A percentile compares a stretch with the other conserved stretches of the same genome.
These are phyloP conservation scores for Porites australiensis DNA, from an alignment of 64 coral and sea anemone genomes.

Conservation along the genomic window DNA sequence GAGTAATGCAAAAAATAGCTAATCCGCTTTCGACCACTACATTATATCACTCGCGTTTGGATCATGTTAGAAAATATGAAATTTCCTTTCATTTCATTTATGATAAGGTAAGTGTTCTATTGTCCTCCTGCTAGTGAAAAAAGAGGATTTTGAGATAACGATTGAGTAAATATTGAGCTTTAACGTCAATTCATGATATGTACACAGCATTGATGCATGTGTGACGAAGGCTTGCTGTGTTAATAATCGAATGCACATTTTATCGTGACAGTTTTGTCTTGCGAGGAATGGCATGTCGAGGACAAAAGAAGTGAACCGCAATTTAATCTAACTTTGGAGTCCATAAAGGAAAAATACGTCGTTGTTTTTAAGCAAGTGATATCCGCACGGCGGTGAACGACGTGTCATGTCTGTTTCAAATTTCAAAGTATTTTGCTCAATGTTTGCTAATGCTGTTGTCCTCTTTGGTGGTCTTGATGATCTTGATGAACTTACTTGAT, in stretches of 20 bases:
- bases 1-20: too few species aligned
- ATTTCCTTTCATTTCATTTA: background rate
- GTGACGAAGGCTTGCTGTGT: constrained; percentile 13
- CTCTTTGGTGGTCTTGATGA: background rate
- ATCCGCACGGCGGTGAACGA: background rate
- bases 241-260: constrained; percentile 46
- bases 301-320: background rate
- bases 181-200: background rate
- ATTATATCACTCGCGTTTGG: background rate
- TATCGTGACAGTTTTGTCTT: background rate
- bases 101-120: constrained; percentile 6
- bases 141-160: constrained; percentile 20
- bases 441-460: too few species aligned
- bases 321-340: background rate
- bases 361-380: background rate
- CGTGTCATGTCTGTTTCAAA: background rate
- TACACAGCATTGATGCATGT: constrained; percentile 7
- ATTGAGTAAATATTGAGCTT: constrained; percentile 39
- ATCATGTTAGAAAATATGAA: background rate
- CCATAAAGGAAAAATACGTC: background rate
- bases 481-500: background rate
- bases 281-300: background rate
- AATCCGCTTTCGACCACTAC: background rate
- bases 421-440: too few species aligned
- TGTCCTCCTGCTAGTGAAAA: background rate